phyloP scores from a whole-genome alignment of 2,888 invertebrate species.

The Mythimna albipuncta region DNA sequence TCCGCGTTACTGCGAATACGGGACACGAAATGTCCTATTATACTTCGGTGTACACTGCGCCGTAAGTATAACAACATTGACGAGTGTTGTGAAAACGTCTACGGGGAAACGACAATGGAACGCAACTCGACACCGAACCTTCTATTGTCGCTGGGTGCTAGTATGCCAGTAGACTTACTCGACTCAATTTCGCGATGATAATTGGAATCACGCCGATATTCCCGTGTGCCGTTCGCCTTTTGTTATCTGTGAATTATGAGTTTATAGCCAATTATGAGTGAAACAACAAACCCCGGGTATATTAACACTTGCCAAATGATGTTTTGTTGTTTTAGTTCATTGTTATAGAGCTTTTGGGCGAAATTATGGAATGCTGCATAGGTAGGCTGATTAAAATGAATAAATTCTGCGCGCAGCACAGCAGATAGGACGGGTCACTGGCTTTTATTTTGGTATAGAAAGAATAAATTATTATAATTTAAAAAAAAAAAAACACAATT shows the following conservation, averaged over 20 bases:
- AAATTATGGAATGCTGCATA: constrained; percentile 39
- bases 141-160: constrained; percentile 51
- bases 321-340: constrained; percentile 63
- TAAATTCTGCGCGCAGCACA: constrained; percentile 27
- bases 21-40: constrained; percentile 56
- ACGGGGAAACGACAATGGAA: constrained; percentile 57
- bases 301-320: constrained; percentile 68
- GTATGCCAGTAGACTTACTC: constrained; percentile 54
- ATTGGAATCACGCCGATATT: constrained; percentile 84
- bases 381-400: constrained; percentile 38
- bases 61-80: constrained; percentile 53
- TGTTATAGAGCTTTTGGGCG: constrained; percentile 45
- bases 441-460: constrained; percentile 7
- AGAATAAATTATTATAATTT: not conserved
- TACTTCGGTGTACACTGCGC: constrained; percentile 57
- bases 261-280: constrained; percentile 81
- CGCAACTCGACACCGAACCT: constrained; percentile 44
- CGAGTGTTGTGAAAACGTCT: constrained; percentile 47
- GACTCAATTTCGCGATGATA: constrained; percentile 84
- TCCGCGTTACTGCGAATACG: constrained; percentile 62
- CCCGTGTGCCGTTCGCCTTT: constrained; percentile 78
- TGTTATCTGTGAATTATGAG: constrained; percentile 83
- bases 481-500: not conserved
- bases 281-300: constrained; percentile 72
- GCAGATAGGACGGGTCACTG: not conserved